Conservation (phyloP, 1,140 invertebrate genomes). For the Leptopilina clavipes region DNA sequence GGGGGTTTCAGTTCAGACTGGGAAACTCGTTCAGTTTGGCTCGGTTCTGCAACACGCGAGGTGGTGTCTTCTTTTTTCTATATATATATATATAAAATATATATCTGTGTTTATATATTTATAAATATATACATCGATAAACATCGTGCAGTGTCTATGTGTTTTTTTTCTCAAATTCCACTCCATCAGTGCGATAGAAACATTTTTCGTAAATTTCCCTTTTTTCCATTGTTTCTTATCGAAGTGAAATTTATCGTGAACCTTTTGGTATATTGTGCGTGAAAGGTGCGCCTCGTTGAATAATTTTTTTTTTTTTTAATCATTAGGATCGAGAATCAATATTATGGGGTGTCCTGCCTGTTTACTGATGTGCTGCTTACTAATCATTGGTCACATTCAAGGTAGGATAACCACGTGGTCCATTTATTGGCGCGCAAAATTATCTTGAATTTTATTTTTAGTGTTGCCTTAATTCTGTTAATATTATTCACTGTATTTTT, state of each 20-base stretch:
- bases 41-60: constrained; percentile 55
- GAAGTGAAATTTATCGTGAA: background rate
- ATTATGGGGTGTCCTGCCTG: constrained; percentile 39
- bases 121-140: background rate
- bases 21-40: constrained; percentile 56
- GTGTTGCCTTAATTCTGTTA: background rate
- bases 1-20: constrained; percentile 43
- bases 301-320: background rate
- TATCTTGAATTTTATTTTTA: background rate
- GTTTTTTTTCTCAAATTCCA: constrained; percentile 4
- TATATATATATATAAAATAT: too few relatives aligned
- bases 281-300: background rate
- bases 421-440: background rate
- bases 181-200: background rate
- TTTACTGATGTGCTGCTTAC: constrained; percentile 43
- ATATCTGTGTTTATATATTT: too few relatives aligned
- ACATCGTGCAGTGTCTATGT: constrained; percentile 42
- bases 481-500: too few relatives aligned
- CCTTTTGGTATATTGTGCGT: background rate
- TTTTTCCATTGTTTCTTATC: background rate
- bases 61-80: constrained; percentile 40
- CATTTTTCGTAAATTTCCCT: background rate
- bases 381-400: constrained; percentile 56
- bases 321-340: constrained; percentile 29
- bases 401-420: constrained; percentile 48